phyloP scores from a whole-genome alignment of 2,797 vertebrate species.

The Staurois parvus region DNA sequence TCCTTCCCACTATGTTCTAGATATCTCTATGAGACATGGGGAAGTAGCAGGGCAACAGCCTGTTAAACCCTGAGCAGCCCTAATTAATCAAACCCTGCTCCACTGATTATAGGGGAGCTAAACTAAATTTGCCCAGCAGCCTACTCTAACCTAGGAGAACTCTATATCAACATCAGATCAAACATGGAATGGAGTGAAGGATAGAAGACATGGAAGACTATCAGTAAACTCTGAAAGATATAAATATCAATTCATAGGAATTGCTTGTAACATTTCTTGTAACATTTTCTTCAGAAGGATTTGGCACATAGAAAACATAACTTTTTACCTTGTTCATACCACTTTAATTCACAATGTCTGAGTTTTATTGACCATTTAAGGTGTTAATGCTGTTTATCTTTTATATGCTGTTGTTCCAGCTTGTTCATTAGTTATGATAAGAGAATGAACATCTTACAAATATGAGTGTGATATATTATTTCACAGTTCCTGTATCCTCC shows the following conservation, averaged over 20 bases:
- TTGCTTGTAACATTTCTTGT: background rate
- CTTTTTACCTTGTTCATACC: background rate
- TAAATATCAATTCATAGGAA: background rate
- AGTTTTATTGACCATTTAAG: slow-evolving; percentile 14
- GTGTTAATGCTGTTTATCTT: slow-evolving; percentile 7
- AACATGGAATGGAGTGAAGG: too few species aligned
- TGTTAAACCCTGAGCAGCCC: too few species aligned
- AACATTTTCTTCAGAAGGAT: background rate
- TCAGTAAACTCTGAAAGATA: background rate
- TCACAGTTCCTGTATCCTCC: slow-evolving; percentile 39
- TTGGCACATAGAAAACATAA: background rate
- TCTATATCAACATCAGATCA: too few species aligned
- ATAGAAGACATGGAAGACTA: too few species aligned
- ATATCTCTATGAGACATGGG: too few species aligned
- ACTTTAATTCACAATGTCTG: slow-evolving; percentile 12
- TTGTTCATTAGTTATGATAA: slow-evolving; percentile 45
- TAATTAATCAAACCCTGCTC: too few species aligned
- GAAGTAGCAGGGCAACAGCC: too few species aligned
- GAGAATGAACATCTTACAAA: slow-evolving; percentile 12
- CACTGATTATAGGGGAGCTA: too few species aligned
- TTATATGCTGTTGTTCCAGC: background rate
- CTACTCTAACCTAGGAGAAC: too few species aligned
- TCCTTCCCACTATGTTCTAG: too few species aligned
- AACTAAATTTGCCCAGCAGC: too few species aligned
- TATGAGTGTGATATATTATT: slow-evolving; percentile 16